phyloP scores from a whole-genome alignment of 1,140 invertebrate species.

The Papilio xuthus region DNA sequence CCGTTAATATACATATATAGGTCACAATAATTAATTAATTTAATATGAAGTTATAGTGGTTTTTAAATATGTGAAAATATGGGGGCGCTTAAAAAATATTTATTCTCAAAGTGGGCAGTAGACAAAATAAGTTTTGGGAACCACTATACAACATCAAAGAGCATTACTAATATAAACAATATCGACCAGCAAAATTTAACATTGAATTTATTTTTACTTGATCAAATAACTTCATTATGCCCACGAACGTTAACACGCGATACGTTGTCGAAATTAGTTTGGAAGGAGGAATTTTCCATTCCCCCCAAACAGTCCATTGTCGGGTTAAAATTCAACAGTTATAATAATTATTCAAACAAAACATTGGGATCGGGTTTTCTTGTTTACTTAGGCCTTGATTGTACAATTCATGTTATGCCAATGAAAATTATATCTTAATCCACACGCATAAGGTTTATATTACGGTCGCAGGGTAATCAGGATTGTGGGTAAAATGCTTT shows the following conservation, averaged over 20 bases:
- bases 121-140: no score
- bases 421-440: conserved; percentile 47
- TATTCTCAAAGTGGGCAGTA: no score
- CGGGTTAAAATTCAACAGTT: conserved; percentile 57
- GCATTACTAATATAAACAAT: conserved; percentile 8
- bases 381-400: conserved; percentile 69
- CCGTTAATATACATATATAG: no score
- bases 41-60: no score
- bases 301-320: conserved; percentile 51
- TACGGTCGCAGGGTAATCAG: conserved; percentile 27
- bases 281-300: conserved; percentile 59
- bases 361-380: conserved; percentile 46
- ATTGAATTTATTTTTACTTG: conserved; percentile 26
- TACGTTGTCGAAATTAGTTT: conserved; percentile 50
- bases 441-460: conserved; percentile 28
- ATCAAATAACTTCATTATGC: conserved; percentile 27
- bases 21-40: no score
- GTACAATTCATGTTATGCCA: conserved; percentile 55
- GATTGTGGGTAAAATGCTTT: conserved; percentile 30
- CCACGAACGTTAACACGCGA: conserved; percentile 20
- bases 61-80: no score
- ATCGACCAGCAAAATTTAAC: conserved; percentile 14
- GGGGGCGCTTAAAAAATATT: no score
- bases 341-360: conserved; percentile 66
- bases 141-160: conserved; percentile 10